These are phyloP conservation scores for Manis crassicaudata DNA, from an alignment of 2,797 vertebrate genomes.

Conservation along the genomic window DNA sequence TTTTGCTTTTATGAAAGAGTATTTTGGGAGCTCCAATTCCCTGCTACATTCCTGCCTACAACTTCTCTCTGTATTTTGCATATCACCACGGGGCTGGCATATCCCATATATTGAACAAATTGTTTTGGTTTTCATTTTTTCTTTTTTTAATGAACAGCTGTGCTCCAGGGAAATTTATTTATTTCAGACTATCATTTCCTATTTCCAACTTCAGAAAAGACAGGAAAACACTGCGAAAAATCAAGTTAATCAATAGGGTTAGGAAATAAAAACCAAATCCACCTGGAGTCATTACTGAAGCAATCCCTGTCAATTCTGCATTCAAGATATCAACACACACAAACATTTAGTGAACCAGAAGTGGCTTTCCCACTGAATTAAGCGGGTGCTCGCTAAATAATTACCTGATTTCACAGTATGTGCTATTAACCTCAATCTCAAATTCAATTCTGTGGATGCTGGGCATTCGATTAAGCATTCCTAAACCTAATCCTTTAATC, in stretches of 20 bases:
- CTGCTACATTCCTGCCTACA: background rate
- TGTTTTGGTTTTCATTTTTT: background rate
- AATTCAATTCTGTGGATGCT: conserved; percentile 75
- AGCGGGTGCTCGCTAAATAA: conserved; percentile 66
- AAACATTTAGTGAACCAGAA: background rate
- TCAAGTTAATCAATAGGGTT: conserved; percentile 40
- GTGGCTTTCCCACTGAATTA: background rate
- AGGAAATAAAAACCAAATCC: background rate
- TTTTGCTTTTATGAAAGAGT: conserved; percentile 6
- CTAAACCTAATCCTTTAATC: conserved; percentile 82
- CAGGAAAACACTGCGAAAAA: conserved; percentile 9
- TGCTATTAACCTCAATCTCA: conserved; percentile 79
- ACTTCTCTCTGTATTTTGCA: background rate
- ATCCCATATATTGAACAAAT: background rate
- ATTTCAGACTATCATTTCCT: conserved; percentile 58
- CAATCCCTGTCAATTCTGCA: background rate
- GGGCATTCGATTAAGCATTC: conserved; percentile 75
- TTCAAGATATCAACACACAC: background rate
- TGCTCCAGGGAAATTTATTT: conserved; percentile 54
- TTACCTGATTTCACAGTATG: conserved; percentile 77
- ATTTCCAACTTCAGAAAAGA: conserved; percentile 54
- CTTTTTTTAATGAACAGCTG: background rate
- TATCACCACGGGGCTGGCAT: background rate
- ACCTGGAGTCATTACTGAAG: background rate
- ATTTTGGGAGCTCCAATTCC: background rate